phyloP scores from a whole-genome alignment of 2,888 invertebrate genomes.

The Lithophane semibrunnea region DNA sequence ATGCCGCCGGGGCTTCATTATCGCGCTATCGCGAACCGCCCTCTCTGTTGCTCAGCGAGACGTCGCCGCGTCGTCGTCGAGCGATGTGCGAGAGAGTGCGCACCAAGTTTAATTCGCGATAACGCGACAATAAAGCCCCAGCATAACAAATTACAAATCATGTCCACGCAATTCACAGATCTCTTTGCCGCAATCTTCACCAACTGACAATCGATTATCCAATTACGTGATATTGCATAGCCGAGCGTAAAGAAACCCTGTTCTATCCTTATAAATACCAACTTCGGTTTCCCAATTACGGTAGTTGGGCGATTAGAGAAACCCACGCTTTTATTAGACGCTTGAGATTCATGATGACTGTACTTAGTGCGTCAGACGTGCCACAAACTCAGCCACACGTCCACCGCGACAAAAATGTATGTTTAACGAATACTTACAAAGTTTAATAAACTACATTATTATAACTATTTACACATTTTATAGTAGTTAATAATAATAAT shows the following conservation, averaged over 20 bases:
- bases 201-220: conserved; percentile 1
- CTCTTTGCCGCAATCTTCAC: conserved; percentile 19
- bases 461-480: no score
- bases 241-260: conserved; percentile 4
- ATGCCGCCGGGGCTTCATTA: no score
- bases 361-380: conserved; percentile 18
- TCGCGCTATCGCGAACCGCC: no score
- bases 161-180: conserved; percentile 1
- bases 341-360: conserved; percentile 24
- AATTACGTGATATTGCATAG: conserved; percentile 12
- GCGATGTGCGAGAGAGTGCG: no score
- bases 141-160: no score
- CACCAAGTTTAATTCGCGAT: no score
- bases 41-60: no score
- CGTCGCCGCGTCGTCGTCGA: no score
- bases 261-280: conserved; percentile 30
- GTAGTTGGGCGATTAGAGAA: conserved; percentile 27
- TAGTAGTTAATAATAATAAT: no score
- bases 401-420: background rate
- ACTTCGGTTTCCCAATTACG: conserved; percentile 42
- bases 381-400: background rate
- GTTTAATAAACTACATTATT: no score
- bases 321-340: conserved; percentile 41
- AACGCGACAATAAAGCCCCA: no score
- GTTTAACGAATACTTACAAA: background rate